phyloP scores from a whole-genome alignment of 2,888 invertebrate species.

The Synanthedon tipuliformis region DNA sequence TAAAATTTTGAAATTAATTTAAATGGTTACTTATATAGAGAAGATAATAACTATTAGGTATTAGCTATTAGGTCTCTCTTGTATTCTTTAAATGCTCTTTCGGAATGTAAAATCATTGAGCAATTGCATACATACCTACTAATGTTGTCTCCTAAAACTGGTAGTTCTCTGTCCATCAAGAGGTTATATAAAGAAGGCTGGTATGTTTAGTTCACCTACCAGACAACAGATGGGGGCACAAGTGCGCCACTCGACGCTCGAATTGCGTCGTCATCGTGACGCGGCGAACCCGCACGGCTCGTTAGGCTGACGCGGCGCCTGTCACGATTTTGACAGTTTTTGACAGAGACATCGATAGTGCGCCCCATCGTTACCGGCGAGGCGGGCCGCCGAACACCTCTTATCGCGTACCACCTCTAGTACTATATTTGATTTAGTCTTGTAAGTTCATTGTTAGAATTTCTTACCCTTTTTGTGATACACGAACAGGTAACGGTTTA shows the following conservation, averaged over 20 bases:
- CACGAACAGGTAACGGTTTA: constrained; percentile 23
- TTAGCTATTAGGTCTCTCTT: too few species aligned
- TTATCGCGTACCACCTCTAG: constrained; percentile 55
- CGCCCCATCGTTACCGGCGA: constrained; percentile 55
- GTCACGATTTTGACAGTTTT: constrained; percentile 67
- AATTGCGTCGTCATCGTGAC: constrained; percentile 46
- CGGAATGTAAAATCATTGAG: too few species aligned
- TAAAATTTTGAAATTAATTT: too few species aligned
- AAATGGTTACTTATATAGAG: too few species aligned
- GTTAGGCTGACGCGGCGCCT: constrained; percentile 65
- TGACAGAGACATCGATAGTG: constrained; percentile 69
- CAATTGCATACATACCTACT: too few species aligned
- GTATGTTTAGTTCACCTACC: constrained; percentile 23
- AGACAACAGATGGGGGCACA: constrained; percentile 46
- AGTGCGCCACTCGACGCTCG: constrained; percentile 4
- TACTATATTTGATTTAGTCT: constrained; percentile 44
- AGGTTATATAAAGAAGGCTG: too few species aligned
- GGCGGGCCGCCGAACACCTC: constrained; percentile 37
- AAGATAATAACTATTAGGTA: too few species aligned
- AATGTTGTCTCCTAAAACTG: too few species aligned
- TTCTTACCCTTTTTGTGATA: constrained; percentile 31
- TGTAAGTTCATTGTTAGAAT: constrained; percentile 54
- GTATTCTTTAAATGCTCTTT: too few species aligned
- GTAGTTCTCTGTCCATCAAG: too few species aligned
- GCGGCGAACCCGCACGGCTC: constrained; percentile 41